Percentiles rank a stretch among this genome's conserved stretches.
Conservation (phyloP, 2,113 vertebrate species). For the Brachyhypopomus occidentalis region DNA sequence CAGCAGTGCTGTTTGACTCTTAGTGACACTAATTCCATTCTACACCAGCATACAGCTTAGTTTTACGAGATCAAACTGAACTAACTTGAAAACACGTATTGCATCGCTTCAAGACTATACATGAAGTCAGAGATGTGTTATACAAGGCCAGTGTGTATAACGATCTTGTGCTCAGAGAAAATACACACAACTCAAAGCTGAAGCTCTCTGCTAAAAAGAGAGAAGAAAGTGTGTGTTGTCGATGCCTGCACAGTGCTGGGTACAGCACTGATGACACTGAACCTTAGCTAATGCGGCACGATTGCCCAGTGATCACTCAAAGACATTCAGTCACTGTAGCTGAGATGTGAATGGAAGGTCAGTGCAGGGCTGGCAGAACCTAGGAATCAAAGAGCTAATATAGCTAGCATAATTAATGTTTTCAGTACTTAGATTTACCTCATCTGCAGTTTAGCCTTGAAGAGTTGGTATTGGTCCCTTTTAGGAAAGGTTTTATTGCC, state of each 20-base stretch:
- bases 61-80: neutral
- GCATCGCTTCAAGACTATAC: neutral
- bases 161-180: neutral
- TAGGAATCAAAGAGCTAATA: neutral
- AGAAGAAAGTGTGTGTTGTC: neutral
- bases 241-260: neutral
- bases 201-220: conserved; percentile 6
- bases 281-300: neutral
- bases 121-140: conserved; percentile 19
- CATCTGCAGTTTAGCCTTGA: too few relatives aligned
- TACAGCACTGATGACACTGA: conserved; percentile 11
- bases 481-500: too few relatives aligned
- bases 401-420: too few relatives aligned
- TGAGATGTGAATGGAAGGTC: conserved; percentile 1
- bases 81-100: neutral
- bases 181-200: neutral
- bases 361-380: neutral
- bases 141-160: neutral
- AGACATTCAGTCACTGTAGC: conserved; percentile 1
- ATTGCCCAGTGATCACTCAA: conserved; percentile 9
- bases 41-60: neutral
- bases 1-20: too few relatives aligned
- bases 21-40: too few relatives aligned
- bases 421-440: too few relatives aligned
- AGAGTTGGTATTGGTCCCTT: too few relatives aligned